A percentile compares a stretch with the other conserved stretches of the same genome.
Conservation (phyloP, 2,113 vertebrate species). For the Clupea harengus region DNA sequence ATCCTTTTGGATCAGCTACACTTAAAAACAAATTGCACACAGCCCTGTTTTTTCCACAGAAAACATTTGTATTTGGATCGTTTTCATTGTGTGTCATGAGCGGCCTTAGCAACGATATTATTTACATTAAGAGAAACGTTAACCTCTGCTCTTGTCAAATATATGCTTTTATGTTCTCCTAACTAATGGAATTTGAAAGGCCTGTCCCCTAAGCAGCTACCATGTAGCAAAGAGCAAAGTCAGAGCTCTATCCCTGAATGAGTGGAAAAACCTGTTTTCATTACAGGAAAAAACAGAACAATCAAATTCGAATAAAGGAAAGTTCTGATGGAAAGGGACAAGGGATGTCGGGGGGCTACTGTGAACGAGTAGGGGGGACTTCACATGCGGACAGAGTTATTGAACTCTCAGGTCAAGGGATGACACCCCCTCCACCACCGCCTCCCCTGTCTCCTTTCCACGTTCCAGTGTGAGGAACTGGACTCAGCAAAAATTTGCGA, state of each 20-base stretch:
- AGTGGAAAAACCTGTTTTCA: slow-evolving; percentile 47
- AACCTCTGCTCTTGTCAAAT: not conserved
- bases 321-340: slow-evolving; percentile 36
- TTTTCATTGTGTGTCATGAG: not conserved
- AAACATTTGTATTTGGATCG: not conserved
- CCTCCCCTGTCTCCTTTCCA: not conserved
- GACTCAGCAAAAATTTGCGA: slow-evolving; percentile 68
- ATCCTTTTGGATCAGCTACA: slow-evolving; percentile 21
- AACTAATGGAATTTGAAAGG: not conserved
- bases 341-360: slow-evolving; percentile 46
- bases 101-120: not conserved
- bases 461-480: slow-evolving; percentile 63
- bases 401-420: slow-evolving; percentile 60
- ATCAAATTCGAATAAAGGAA: slow-evolving; percentile 49
- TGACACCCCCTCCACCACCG: slow-evolving; percentile 4
- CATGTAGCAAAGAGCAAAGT: slow-evolving; percentile 23
- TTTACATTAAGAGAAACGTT: not conserved
- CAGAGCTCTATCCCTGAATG: slow-evolving; percentile 30
- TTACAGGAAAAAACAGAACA: slow-evolving; percentile 40
- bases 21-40: slow-evolving; percentile 24
- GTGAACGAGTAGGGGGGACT: slow-evolving; percentile 37
- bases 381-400: slow-evolving; percentile 51
- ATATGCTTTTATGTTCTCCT: not conserved
- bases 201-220: not conserved
- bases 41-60: slow-evolving; percentile 21